A percentile compares a stretch with the other conserved stretches of the same genome.
Conservation (phyloP, 2,888 invertebrate genomes). For the Microplitis manilae region DNA sequence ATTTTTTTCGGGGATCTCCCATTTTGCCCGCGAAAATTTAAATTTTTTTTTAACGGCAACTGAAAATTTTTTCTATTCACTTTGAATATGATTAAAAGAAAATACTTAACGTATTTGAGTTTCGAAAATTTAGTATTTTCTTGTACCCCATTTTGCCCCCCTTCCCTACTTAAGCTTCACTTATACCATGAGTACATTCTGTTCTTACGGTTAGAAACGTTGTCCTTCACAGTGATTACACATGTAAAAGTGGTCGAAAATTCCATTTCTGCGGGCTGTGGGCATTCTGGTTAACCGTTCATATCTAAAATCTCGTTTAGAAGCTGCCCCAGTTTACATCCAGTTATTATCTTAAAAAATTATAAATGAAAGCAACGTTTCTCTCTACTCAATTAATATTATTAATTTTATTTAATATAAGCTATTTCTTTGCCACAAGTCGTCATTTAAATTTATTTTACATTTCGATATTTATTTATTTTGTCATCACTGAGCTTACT, state of each 20-base stretch:
- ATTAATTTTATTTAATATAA: not conserved
- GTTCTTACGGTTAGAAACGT: constrained; percentile 12
- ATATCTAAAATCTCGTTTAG: constrained; percentile 20
- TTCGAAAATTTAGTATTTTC: too few species aligned
- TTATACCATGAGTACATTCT: not conserved
- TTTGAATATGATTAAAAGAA: too few species aligned
- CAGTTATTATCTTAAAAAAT: not conserved
- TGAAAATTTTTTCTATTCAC: too few species aligned
- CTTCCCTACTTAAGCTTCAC: not conserved
- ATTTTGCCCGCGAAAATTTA: too few species aligned
- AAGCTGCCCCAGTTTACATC: not conserved
- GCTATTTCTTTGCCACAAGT: not conserved
- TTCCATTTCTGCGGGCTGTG: constrained; percentile 13
- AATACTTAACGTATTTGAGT: too few species aligned
- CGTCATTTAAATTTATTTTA: not conserved
- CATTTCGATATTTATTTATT: not conserved
- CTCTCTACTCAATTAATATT: not conserved
- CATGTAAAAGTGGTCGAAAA: constrained; percentile 13
- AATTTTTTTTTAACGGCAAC: too few species aligned
- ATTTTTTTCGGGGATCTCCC: too few species aligned
- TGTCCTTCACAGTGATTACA: constrained; percentile 17
- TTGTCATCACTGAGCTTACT: constrained; percentile 19
- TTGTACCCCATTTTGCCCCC: not conserved
- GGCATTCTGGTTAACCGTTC: constrained; percentile 23
- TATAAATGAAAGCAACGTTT: constrained; percentile 12